Percentiles rank a stretch among this genome's conserved stretches.
phyloP scores from a whole-genome alignment of 1,140 invertebrate species.

The Hesperophylax magnus region DNA sequence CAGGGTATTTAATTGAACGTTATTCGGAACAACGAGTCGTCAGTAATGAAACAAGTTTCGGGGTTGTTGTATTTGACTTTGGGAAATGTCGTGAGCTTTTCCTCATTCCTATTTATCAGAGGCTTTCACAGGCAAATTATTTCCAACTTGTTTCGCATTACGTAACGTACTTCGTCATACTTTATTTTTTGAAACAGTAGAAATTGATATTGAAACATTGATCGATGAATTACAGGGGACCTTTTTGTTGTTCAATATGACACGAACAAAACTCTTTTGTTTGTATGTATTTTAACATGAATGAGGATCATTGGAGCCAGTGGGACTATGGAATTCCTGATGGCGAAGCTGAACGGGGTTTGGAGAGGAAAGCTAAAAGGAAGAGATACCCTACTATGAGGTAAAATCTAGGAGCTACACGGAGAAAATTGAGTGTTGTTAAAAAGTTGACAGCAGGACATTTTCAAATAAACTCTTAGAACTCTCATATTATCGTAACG shows the following conservation, averaged over 20 bases:
- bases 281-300: background rate
- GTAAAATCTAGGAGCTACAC: too few species aligned
- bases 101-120: background rate
- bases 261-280: background rate
- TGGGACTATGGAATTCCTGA: too few species aligned
- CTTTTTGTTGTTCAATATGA: background rate
- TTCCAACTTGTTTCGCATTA: slow-evolving; percentile 1
- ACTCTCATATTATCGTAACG: too few species aligned
- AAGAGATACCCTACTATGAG: too few species aligned
- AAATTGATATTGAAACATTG: background rate
- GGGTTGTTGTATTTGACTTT: background rate
- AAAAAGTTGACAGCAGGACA: too few species aligned
- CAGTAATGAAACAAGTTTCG: slow-evolving; percentile 12
- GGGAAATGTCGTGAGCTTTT: background rate
- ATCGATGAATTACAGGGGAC: background rate
- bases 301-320: too few species aligned
- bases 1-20: background rate
- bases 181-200: background rate
- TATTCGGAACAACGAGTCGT: slow-evolving; percentile 1
- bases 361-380: too few species aligned
- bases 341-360: too few species aligned
- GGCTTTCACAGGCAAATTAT: background rate
- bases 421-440: too few species aligned
- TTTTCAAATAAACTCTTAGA: too few species aligned
- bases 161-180: background rate